phyloP scores from a whole-genome alignment of 2,797 vertebrate genomes.

The Betta splendens region DNA sequence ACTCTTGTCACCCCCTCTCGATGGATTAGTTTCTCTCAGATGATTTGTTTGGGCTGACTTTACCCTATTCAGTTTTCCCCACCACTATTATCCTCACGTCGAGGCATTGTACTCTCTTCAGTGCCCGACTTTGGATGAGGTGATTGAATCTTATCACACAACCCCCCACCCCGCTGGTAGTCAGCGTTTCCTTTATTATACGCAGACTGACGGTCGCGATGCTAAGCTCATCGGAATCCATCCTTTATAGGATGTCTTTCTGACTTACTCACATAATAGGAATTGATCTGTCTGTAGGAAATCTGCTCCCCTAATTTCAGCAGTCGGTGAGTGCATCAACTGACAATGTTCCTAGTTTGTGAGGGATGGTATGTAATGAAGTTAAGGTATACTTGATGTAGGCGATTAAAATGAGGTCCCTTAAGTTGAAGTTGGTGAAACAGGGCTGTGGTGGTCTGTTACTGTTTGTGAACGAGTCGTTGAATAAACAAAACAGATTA shows the following conservation, averaged over 20 bases:
- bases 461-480: too few species aligned
- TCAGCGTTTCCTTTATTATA: constrained; percentile 84
- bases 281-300: constrained; percentile 30
- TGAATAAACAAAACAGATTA: not conserved
- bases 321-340: not conserved
- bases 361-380: too few species aligned
- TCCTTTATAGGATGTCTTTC: constrained; percentile 45
- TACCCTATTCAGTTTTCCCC: constrained; percentile 68
- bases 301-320: constrained; percentile 13
- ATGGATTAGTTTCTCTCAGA: constrained; percentile 59
- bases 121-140: constrained; percentile 76
- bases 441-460: not conserved
- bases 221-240: constrained; percentile 73
- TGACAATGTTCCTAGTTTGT: not conserved
- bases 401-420: too few species aligned
- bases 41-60: constrained; percentile 70
- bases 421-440: not conserved
- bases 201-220: constrained; percentile 71
- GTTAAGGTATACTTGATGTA: too few species aligned
- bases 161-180: constrained; percentile 46
- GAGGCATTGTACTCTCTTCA: constrained; percentile 73
- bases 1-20: not conserved
- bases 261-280: constrained; percentile 37
- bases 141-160: constrained; percentile 77
- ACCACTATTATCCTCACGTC: constrained; percentile 73